phyloP scores from a whole-genome alignment of 2,113 vertebrate genomes.

The Scomber scombrus region DNA sequence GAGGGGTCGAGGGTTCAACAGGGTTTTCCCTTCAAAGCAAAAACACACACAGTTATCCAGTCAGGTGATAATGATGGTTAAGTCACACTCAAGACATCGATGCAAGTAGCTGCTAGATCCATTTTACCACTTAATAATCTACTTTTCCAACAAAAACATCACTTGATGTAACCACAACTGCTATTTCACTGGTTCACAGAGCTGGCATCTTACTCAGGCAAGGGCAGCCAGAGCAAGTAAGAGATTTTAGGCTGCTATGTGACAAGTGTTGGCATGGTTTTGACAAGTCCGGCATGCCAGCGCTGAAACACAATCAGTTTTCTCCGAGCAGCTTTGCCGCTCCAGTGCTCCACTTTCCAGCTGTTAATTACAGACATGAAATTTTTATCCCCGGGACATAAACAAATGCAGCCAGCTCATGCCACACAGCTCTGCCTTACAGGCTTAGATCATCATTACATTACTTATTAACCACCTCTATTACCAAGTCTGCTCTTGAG shows the following conservation, averaged over 20 bases:
- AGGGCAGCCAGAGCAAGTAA: constrained; percentile 54
- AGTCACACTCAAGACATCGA: constrained; percentile 56
- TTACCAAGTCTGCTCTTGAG: constrained; percentile 21
- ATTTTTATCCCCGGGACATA: constrained; percentile 65
- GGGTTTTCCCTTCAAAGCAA: constrained; percentile 51
- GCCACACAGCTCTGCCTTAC: constrained; percentile 49
- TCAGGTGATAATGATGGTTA: constrained; percentile 38
- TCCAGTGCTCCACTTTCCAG: constrained; percentile 53
- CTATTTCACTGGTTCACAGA: constrained; percentile 41
- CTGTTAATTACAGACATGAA: constrained; percentile 68
- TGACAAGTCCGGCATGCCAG: constrained; percentile 62
- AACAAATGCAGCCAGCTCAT: constrained; percentile 50
- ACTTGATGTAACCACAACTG: constrained; percentile 57
- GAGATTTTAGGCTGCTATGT: constrained; percentile 59
- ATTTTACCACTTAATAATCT: constrained; percentile 57
- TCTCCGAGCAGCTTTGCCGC: constrained; percentile 49
- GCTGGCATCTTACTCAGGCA: constrained; percentile 23
- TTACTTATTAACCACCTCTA: constrained; percentile 49
- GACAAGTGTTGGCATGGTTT: constrained; percentile 59
- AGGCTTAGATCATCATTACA: constrained; percentile 43
- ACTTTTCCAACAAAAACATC: constrained; percentile 63
- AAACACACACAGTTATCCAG: constrained; percentile 46
- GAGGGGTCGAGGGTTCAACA: constrained; percentile 21
- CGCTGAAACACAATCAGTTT: constrained; percentile 63
- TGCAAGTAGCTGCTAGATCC: constrained; percentile 39